phyloP scores from a whole-genome alignment of 2,113 vertebrate species.

The Microcebus lehilahytsara region DNA sequence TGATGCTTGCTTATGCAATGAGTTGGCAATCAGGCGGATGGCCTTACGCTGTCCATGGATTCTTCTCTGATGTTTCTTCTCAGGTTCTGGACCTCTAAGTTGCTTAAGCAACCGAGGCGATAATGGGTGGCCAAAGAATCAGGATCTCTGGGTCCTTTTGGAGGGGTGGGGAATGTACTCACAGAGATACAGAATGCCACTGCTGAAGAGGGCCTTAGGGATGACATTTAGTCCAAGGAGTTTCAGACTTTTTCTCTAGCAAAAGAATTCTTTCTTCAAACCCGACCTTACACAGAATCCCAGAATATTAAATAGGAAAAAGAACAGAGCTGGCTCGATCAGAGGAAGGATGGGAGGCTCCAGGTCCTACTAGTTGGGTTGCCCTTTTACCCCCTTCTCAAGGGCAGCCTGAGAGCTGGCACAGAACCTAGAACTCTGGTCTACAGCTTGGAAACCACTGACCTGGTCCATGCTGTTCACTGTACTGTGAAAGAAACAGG shows the following conservation, averaged over 20 bases:
- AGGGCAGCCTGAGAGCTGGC: not conserved
- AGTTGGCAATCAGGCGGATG: conserved; percentile 77
- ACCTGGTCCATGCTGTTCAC: not conserved
- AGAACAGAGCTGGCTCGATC: not conserved
- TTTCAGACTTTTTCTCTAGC: not conserved
- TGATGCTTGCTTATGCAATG: conserved; percentile 74
- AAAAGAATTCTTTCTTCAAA: conserved; percentile 44
- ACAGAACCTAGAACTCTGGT: not conserved
- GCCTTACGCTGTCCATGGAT: conserved; percentile 60
- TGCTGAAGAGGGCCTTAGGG: not conserved
- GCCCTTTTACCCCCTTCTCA: not conserved
- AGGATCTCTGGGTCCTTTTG: conserved; percentile 16
- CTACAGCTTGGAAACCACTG: not conserved
- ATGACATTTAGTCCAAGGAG: not conserved
- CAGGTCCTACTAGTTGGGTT: not conserved
- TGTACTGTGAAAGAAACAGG: not conserved
- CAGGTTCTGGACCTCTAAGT: conserved; percentile 62
- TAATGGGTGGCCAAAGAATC: conserved; percentile 21
- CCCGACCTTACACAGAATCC: not conserved
- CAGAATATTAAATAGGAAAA: not conserved
- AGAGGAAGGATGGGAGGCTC: not conserved
- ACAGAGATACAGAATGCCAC: not conserved
- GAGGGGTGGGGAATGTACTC: not conserved
- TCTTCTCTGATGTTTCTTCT: conserved; percentile 72
- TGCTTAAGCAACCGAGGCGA: conserved; percentile 38